Evolutionary conservation across 1,140 invertebrate species (phyloP), one percentile per base, ranked within the genome.

Genomic region (Psilanteris sp.): DNA sequence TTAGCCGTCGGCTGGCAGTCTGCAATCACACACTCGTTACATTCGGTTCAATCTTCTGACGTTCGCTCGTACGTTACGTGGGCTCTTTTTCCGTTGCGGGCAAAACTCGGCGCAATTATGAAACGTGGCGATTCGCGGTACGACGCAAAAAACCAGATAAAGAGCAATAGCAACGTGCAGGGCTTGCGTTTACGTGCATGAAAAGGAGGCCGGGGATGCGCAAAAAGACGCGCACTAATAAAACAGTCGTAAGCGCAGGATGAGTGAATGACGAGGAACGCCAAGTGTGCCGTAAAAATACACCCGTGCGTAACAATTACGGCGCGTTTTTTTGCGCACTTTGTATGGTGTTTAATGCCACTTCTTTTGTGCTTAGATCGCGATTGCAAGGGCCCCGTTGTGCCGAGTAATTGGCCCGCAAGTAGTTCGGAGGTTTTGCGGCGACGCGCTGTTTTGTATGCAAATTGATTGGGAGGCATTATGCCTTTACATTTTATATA

Each of bases 21-120:
- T 75, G 71, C 77, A 82, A 83, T 83, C 82, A 81, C 82, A 80
- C 72, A 80, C 79, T 82, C 77, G 80, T 82, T 82, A 81, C 68
- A 75, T 77, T 78, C 67, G 54, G 75, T 72, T 72, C 78, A 80
- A 82, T 82, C 79, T 80, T 78, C 75, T 77, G 67, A 77, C 55
- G 70, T 78, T 81, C 74, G 54, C 71, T 76, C 66, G 48, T 77
- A 55, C 52, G 55, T 72, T 72, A 59, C 41, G 14, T 59, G n/a
- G 62, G 70, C 59, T 20, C 37, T 61, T 70, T 66, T 71, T 64
- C 44, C 59, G 57, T 71, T 31, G 54, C 62, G 14, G 64, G 68
- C 68, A 57, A 76, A 76, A 76, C 61, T 68, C 44, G 27, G 57
- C 62, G 55, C 77, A 79, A 79, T 79, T 76, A 79, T 43, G 73